Percentiles rank a stretch among this genome's conserved stretches.
Evolutionary conservation across 1,140 invertebrate genomes (phyloP).

Genomic region (Neocloeon triangulifer): DNA sequence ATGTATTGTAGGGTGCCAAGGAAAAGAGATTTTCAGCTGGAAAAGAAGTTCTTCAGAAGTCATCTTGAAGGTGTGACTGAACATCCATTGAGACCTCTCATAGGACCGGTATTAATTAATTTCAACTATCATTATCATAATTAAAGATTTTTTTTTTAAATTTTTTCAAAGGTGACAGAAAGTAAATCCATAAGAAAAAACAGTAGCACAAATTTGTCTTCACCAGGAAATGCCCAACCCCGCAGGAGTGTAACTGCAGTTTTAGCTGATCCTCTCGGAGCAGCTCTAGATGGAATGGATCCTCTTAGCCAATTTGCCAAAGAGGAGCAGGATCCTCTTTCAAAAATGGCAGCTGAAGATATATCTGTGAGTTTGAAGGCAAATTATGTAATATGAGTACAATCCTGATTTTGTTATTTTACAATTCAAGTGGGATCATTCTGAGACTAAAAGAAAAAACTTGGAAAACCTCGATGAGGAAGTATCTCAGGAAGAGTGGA

Average conservation of each 20-base stretch:
- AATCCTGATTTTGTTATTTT: no score
- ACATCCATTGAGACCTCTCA: constrained; percentile 30
- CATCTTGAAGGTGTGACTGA: constrained; percentile 18
- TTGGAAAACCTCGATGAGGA: constrained; percentile 20
- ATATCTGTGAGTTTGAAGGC: constrained; percentile 1
- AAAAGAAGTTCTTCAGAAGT: no score
- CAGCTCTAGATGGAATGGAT: constrained; percentile 44
- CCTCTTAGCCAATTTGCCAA: constrained; percentile 44
- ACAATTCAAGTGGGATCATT: constrained; percentile 22
- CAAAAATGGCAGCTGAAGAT: constrained; percentile 33
- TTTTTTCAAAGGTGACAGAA: constrained; percentile 20
- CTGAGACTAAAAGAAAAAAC: constrained; percentile 20
- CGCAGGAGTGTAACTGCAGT: constrained; percentile 11
- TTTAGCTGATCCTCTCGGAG: constrained; percentile 26
- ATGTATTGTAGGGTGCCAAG: no score
- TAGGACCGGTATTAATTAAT: constrained; percentile 15
- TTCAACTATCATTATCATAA: constrained; percentile 3
- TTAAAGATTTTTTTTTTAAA: background rate
- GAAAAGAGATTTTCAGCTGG: no score
- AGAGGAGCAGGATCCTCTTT: constrained; percentile 35
- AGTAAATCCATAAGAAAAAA: constrained; percentile 20
- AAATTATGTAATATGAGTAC: no score
- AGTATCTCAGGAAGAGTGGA: constrained; percentile 54
- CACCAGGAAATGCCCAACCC: constrained; percentile 17
- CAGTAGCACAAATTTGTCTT: constrained; percentile 19